These are phyloP conservation scores for Chelmon rostratus DNA, from an alignment of 2,797 vertebrate species.

Conservation along the genomic window DNA sequence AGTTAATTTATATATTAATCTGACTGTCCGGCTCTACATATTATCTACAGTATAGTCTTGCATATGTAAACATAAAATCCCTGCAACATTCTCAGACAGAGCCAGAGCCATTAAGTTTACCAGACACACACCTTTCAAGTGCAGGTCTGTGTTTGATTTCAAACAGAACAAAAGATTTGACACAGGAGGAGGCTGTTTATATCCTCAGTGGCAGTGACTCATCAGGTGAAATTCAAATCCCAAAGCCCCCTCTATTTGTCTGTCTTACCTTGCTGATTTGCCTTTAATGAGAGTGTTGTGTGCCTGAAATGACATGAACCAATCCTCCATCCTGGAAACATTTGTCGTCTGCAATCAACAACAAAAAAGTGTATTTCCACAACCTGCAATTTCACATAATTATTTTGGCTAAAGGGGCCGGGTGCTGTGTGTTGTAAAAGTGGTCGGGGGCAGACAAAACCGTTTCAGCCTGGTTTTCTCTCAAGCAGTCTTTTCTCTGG, in stretches of 20 bases:
- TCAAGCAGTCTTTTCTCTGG: constrained; percentile 49
- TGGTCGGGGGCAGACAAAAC: constrained; percentile 31
- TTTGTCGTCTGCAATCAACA: constrained; percentile 62
- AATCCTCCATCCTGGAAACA: constrained; percentile 53
- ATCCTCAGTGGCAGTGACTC: constrained; percentile 37
- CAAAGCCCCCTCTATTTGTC: constrained; percentile 28
- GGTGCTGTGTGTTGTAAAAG: constrained; percentile 16
- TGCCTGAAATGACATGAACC: constrained; percentile 69
- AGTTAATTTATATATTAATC: neutral
- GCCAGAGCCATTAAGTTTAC: neutral
- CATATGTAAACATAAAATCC: neutral
- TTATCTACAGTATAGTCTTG: neutral
- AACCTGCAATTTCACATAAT: constrained; percentile 73
- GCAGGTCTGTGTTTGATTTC: constrained; percentile 16
- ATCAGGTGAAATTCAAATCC: constrained; percentile 49
- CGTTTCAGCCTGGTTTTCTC: constrained; percentile 55
- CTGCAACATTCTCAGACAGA: constrained; percentile 2
- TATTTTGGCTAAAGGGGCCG: constrained; percentile 49
- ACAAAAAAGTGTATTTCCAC: constrained; percentile 61
- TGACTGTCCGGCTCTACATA: neutral
- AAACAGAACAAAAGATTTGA: constrained; percentile 28
- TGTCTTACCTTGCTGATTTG: constrained; percentile 54
- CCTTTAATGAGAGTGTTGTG: constrained; percentile 65
- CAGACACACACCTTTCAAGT: neutral
- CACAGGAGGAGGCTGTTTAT: constrained; percentile 19